phyloP scores from a whole-genome alignment of 2,797 vertebrate species.

The Acropternis orthonyx region DNA sequence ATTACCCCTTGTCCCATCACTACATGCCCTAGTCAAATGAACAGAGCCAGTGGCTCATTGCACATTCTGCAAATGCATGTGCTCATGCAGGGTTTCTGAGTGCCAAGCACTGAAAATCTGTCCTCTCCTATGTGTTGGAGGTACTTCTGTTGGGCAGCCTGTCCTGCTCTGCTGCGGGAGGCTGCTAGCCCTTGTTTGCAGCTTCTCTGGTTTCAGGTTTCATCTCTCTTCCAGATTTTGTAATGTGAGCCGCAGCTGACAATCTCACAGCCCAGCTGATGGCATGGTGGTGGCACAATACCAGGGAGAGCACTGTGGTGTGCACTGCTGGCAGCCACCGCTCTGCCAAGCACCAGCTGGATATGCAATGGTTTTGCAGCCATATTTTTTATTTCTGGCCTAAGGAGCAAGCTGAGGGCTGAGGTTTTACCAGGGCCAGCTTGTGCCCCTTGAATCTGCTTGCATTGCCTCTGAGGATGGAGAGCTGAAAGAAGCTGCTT shows the following conservation, averaged over 20 bases:
- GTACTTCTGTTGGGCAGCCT: not conserved
- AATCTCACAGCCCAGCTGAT: not conserved
- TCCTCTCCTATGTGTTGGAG: not conserved
- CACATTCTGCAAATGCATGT: accelerated
- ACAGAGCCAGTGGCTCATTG: not conserved
- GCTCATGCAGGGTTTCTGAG: not conserved
- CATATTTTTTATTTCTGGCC: not conserved
- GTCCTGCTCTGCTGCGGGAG: not conserved
- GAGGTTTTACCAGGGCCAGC: not conserved
- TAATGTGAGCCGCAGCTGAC: slow-evolving; percentile 65
- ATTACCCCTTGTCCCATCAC: not conserved
- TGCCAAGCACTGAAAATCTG: not conserved
- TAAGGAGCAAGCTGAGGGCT: not conserved
- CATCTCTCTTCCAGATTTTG: slow-evolving; percentile 49
- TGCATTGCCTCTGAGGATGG: not conserved
- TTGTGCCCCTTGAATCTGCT: not conserved
- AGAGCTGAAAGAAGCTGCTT: not conserved
- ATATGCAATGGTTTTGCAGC: not conserved
- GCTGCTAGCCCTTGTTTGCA: slow-evolving; percentile 2
- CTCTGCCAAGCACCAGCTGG: not conserved
- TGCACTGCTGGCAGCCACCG: not conserved
- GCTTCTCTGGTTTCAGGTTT: slow-evolving; percentile 69
- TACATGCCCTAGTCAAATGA: not conserved
- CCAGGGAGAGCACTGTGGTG: not conserved
- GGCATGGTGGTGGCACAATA: not conserved